A percentile compares a stretch with the other conserved stretches of the same genome.
Conservation (phyloP, 2,113 vertebrate genomes). For the Megaleporinus macrocephalus region DNA sequence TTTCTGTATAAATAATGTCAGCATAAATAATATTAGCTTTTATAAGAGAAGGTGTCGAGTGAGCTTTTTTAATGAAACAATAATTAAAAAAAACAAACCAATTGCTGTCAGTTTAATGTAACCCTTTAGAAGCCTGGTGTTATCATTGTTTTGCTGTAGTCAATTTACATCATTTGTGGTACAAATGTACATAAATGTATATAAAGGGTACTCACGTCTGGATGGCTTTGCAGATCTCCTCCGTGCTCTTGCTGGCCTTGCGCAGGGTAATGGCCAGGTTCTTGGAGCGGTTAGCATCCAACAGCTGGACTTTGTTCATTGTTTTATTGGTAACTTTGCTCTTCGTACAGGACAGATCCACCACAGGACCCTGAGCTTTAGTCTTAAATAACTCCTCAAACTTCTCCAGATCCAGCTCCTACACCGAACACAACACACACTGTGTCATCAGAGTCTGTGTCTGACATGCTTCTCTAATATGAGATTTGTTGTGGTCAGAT, state of each 20-base stretch:
- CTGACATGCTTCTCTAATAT: no score
- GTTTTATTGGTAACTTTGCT: slow-evolving; percentile 87
- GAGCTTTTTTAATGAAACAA: no score
- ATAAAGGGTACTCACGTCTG: slow-evolving; percentile 79
- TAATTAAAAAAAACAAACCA: no score
- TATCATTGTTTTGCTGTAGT: no score
- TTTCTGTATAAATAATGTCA: no score
- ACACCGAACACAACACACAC: background rate
- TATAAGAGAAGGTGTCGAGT: no score
- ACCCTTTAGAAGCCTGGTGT: no score
- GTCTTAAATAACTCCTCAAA: slow-evolving; percentile 99
- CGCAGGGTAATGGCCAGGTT: slow-evolving; percentile 96
- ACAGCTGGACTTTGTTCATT: slow-evolving; percentile 87
- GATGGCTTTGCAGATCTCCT: slow-evolving; percentile 96
- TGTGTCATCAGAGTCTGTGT: background rate
- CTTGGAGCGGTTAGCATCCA: slow-evolving; percentile 95
- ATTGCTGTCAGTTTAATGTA: no score
- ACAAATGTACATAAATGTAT: background rate
- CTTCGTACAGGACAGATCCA: slow-evolving; percentile 88
- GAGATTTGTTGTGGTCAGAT: background rate
- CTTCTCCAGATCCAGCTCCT: slow-evolving; percentile 93
- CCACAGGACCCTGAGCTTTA: slow-evolving; percentile 90
- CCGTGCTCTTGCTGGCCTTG: slow-evolving; percentile 87
- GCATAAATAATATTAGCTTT: no score
- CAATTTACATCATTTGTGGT: background rate